Percentiles rank a stretch among this genome's conserved stretches.
Conservation (phyloP, 2,113 vertebrate genomes). For the Pyrgilauda ruficollis region DNA sequence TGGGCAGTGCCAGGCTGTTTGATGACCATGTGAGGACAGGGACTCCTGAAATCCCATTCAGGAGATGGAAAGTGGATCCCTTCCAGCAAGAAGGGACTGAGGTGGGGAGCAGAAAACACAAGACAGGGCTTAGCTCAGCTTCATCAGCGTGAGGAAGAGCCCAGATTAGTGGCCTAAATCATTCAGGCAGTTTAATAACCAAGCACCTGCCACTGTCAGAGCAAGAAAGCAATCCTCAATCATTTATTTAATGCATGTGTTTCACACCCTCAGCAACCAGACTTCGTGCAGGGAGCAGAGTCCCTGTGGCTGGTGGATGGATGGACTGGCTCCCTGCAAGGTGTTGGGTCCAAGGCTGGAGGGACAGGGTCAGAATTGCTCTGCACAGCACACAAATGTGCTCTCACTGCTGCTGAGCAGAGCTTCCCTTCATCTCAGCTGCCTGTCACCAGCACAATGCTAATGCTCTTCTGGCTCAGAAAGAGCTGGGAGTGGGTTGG, state of each 20-base stretch:
- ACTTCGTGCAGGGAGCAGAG: not conserved
- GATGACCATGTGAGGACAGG: rapidly evolving
- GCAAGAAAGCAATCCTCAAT: not conserved
- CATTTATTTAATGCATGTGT: not conserved
- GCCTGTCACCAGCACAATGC: slow-evolving; percentile 13
- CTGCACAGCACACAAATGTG: rapidly evolving
- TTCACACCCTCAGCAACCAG: not conserved
- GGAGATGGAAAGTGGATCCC: not conserved
- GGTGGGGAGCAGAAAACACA: not conserved
- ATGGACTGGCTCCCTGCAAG: not conserved
- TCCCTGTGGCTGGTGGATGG: not conserved
- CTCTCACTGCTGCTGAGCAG: not conserved
- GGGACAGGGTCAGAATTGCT: not conserved
- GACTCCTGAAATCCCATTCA: not conserved
- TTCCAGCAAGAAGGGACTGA: not conserved
- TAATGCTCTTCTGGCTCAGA: not conserved
- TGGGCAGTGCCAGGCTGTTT: not conserved
- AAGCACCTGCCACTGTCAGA: not conserved
- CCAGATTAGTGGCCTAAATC: not conserved
- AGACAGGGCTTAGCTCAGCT: not conserved
- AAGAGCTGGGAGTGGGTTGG: not conserved
- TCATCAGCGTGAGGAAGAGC: not conserved
- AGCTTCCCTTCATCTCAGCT: not conserved
- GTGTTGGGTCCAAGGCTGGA: not conserved
- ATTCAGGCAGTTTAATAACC: not conserved